A percentile compares a stretch with the other conserved stretches of the same genome.
phyloP scores from a whole-genome alignment of 2,888 invertebrate species.

The Rotaria socialis region DNA sequence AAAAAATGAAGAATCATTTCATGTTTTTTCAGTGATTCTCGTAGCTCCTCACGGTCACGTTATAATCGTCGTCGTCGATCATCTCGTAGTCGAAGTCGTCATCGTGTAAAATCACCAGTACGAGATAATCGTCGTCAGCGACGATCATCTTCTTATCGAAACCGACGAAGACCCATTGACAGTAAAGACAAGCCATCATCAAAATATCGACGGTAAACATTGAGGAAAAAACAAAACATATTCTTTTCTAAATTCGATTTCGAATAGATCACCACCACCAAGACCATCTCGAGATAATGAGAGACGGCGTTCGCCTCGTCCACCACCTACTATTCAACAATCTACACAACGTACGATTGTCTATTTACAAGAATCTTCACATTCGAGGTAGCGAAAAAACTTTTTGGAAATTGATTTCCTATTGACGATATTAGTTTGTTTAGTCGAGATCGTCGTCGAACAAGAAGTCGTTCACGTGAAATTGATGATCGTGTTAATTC shows the following conservation, averaged over 20 bases:
- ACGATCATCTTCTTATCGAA: slow-evolving; percentile 12
- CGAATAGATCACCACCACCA: neutral
- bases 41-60: slow-evolving; percentile 10
- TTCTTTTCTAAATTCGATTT: neutral
- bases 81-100: neutral
- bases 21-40: slow-evolving; percentile 16
- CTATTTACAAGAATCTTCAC: neutral
- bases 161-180: neutral
- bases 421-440: neutral
- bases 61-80: slow-evolving; percentile 22
- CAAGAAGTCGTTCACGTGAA: neutral
- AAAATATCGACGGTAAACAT: neutral
- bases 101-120: neutral
- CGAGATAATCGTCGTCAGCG: neutral
- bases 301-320: neutral
- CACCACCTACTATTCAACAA: neutral
- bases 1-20: too few relatives aligned
- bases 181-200: neutral
- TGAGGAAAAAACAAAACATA: neutral
- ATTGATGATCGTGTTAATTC: neutral
- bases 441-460: slow-evolving; percentile 14
- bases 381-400: neutral
- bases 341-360: neutral
- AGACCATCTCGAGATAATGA: neutral
- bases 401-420: too few relatives aligned